Conservation (phyloP, 2,797 vertebrate genomes). For the Liasis olivaceus region DNA sequence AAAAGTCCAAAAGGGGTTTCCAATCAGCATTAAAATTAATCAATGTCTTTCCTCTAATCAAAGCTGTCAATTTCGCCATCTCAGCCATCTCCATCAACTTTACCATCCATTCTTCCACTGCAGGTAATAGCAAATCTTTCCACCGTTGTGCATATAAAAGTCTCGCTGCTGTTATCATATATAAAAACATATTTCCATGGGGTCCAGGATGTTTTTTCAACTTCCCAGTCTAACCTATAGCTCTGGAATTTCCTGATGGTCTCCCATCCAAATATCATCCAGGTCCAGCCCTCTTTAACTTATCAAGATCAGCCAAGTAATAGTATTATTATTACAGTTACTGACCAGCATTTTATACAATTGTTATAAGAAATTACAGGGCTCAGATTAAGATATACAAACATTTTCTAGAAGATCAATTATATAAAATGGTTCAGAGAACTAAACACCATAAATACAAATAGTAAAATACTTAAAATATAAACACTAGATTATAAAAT, state of each 20-base stretch:
- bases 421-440: not conserved
- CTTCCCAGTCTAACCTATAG: not conserved
- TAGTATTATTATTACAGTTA: not conserved
- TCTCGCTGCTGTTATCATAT: too few relatives aligned
- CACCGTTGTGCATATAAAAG: too few relatives aligned
- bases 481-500: not conserved
- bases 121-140: too few relatives aligned
- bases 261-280: not conserved
- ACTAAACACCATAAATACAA: not conserved
- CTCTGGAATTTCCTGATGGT: not conserved
- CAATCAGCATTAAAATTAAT: too few relatives aligned
- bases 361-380: not conserved
- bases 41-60: too few relatives aligned
- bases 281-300: not conserved
- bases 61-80: too few relatives aligned
- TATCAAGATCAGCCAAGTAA: not conserved
- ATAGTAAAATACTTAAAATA: not conserved
- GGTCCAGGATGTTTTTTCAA: not conserved
- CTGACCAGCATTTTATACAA: not conserved
- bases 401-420: not conserved
- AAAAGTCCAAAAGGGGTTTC: too few relatives aligned
- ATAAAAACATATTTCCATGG: too few relatives aligned
- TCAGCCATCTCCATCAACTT: too few relatives aligned
- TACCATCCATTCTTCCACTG: too few relatives aligned
- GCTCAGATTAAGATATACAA: not conserved